Evolutionary conservation across 2,888 invertebrate genomes (phyloP).

Genomic region (Alitta virens): DNA sequence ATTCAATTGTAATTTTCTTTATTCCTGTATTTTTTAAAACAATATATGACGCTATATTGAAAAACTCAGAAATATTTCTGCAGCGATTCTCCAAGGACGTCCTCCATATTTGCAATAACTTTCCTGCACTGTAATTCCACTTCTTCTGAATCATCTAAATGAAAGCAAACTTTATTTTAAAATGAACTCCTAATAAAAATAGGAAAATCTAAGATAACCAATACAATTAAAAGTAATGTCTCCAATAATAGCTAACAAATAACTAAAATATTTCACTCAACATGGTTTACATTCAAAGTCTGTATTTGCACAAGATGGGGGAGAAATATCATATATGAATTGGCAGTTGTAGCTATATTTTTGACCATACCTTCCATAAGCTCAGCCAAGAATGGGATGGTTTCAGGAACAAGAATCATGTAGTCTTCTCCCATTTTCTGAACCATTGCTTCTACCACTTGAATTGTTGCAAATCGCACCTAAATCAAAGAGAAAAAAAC

Average conservation of each 20-base stretch:
- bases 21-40: not conserved
- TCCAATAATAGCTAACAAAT: no score
- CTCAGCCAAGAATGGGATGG: conserved; percentile 90
- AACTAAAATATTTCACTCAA: no score
- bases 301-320: no score
- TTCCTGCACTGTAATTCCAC: conserved; percentile 79
- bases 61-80: conserved; percentile 63
- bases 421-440: conserved; percentile 85
- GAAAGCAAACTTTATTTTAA: not conserved
- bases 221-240: no score
- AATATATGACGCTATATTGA: not conserved
- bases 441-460: conserved; percentile 75
- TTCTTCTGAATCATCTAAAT: conserved; percentile 61
- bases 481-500: conserved; percentile 40
- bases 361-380: conserved; percentile 77
- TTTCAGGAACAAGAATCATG: conserved; percentile 83
- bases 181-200: no score
- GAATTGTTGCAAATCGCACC: conserved; percentile 69
- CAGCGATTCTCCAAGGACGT: conserved; percentile 83
- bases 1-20: no score
- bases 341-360: no score
- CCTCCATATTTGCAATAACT: conserved; percentile 80
- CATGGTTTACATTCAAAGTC: no score
- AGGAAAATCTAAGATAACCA: no score
- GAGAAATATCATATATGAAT: no score